phyloP scores from a whole-genome alignment of 1,140 invertebrate genomes.

The Xylocopa sonorina region DNA sequence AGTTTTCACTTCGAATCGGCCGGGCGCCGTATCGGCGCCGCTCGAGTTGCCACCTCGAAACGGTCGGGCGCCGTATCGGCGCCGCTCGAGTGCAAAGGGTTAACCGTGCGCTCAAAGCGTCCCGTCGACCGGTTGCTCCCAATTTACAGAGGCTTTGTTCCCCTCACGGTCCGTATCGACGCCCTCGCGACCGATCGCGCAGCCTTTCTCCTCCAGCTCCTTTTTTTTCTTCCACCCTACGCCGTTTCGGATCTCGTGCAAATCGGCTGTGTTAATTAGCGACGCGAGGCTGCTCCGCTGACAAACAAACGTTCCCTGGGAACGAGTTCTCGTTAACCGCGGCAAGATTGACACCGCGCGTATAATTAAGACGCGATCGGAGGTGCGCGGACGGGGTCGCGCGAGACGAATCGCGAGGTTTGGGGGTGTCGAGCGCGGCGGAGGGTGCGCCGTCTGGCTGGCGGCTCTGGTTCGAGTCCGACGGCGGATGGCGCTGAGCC shows the following conservation, averaged over 20 bases:
- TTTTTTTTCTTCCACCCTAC: neutral
- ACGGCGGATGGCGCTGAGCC: neutral
- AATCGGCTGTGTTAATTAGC: slow-evolving; percentile 52
- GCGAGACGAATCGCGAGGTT: slow-evolving; percentile 39
- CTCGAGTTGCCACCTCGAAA: no score
- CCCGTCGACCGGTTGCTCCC: neutral
- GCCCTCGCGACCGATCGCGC: neutral
- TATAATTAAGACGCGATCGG: slow-evolving; percentile 59
- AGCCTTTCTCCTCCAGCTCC: neutral
- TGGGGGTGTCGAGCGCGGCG: no score
- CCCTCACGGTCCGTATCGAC: neutral
- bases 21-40: no score
- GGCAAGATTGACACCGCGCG: slow-evolving; percentile 61
- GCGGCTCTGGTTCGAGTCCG: neutral
- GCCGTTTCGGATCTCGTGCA: slow-evolving; percentile 31
- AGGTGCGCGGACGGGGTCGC: neutral
- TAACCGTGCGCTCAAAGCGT: neutral
- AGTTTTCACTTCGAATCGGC: no score
- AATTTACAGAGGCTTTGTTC: slow-evolving; percentile 4
- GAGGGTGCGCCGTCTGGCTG: no score
- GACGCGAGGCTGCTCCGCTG: slow-evolving; percentile 1
- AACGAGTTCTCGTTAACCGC: slow-evolving; percentile 43
- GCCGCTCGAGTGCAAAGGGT: neutral
- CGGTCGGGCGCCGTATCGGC: no score
- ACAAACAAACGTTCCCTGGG: slow-evolving; percentile 37